Evolutionary conservation across 2,797 vertebrate genomes (phyloP), one percentile per base, ranked within the genome.

Genomic region (Oreochromis mossambicus): DNA sequence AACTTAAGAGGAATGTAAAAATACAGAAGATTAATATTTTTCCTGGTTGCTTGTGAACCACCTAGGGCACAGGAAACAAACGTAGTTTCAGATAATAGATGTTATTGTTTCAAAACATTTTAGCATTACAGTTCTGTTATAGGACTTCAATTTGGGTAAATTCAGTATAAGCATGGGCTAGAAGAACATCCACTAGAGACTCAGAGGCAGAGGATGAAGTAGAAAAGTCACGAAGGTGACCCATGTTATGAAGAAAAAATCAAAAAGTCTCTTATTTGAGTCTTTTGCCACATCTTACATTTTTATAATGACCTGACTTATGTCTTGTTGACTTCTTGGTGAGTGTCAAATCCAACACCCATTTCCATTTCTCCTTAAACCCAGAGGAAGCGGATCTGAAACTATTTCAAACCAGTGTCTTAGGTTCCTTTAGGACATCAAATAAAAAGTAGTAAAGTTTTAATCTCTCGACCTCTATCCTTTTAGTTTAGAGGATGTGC

Each of bases 181-280:
- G 8, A 41, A 24, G 5, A 68, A 68, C 24, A 24, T 24, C 24
- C 24, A 24, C 24, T 24, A 24, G 24, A 24, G 24, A 24, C 17
- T 8, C 8, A 50, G 48, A 4, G 38, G 66, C 13, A 1, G 38
- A 26, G 11, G 34, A 66, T 66, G 34, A 38, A 19, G 9, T 14
- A 46, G 24, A 17, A 11, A 0, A 0, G 66, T 4, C 13, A 68
- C 1, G 0, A 26, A 70, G 13, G 63, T n/a, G n/a, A 34, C 0
- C 17, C 7, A 9, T 24, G 8, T 6, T 15, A 26, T 68, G 21
- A 68, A 70, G 21, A 70, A 46, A 21, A n/a, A n/a, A n/a, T n/a
- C 7, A n/a, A 51, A 51, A n/a, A n/a, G 17, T 50, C 46, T 50
- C 48, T n/a, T n/a, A 10, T 51, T 51, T 51, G 2, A 51, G 50